phyloP scores from a whole-genome alignment of 2,888 invertebrate genomes.

The Oligia strigilis region DNA sequence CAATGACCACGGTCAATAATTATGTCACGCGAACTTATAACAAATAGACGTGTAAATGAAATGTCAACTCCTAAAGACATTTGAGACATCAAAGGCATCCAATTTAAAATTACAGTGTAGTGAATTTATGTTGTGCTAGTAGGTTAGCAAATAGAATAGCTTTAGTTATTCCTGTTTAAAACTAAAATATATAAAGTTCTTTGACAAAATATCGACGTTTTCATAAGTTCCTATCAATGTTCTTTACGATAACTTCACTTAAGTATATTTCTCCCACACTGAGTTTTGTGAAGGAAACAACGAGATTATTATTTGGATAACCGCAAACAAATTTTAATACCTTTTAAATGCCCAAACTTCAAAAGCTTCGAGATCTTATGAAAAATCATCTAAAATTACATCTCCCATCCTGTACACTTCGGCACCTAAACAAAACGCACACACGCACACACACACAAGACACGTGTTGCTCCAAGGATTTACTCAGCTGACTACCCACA shows the following conservation, averaged over 20 bases:
- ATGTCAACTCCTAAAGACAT: conserved; percentile 36
- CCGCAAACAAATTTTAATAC: conserved; percentile 46
- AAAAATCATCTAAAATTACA: conserved; percentile 69
- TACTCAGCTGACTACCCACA: conserved; percentile 87
- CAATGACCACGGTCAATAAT: conserved; percentile 28
- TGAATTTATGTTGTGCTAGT: conserved; percentile 22
- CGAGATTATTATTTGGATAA: conserved; percentile 30
- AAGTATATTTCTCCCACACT: not conserved
- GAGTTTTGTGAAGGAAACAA: conserved; percentile 5
- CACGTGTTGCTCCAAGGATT: conserved; percentile 77
- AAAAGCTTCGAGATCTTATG: conserved; percentile 54
- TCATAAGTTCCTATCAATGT: not conserved
- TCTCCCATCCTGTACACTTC: conserved; percentile 68
- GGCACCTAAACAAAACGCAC: conserved; percentile 72
- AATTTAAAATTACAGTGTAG: conserved; percentile 24
- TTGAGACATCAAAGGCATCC: conserved; percentile 33
- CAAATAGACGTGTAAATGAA: conserved; percentile 20
- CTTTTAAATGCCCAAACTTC: conserved; percentile 44
- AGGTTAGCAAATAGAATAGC: not conserved
- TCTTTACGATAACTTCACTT: not conserved
- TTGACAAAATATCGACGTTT: not conserved
- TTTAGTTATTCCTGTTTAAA: not conserved
- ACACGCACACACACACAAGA: conserved; percentile 69
- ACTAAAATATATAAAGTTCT: not conserved
- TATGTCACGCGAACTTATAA: conserved; percentile 37